phyloP scores from a whole-genome alignment of 2,113 vertebrate species.

The Neoarius graeffei region DNA sequence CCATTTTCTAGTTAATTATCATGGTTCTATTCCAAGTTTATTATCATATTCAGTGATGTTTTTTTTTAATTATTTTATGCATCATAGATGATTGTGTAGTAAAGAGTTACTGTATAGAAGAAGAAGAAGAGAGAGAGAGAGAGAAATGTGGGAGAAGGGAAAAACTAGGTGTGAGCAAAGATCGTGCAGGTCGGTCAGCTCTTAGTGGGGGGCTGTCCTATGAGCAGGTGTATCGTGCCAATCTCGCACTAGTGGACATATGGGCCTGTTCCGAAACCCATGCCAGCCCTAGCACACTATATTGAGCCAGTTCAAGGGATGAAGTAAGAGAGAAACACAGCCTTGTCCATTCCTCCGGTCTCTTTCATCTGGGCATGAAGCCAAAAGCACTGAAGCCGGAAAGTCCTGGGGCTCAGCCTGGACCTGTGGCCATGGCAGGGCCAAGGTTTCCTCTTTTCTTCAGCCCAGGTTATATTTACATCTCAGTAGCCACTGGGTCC shows the following conservation, averaged over 20 bases:
- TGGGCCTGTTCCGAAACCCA: constrained; percentile 55
- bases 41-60: not conserved
- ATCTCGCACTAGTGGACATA: constrained; percentile 57
- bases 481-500: constrained; percentile 42
- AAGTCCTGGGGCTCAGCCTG: constrained; percentile 50
- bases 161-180: constrained; percentile 16
- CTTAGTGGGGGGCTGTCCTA: constrained; percentile 46
- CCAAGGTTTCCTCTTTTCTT: constrained; percentile 54
- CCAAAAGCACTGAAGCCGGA: constrained; percentile 50
- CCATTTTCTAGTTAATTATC: not conserved
- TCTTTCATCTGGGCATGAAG: constrained; percentile 40
- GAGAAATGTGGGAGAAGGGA: not conserved
- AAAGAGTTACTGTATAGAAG: not conserved
- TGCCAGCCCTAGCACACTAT: constrained; percentile 54
- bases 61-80: not conserved
- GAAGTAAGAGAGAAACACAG: constrained; percentile 29
- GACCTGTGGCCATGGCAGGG: constrained; percentile 55
- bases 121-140: not conserved
- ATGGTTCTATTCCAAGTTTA: not conserved
- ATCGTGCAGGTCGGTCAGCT: constrained; percentile 39
- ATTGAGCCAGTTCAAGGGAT: constrained; percentile 49
- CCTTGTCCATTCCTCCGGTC: constrained; percentile 40
- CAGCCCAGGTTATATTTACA: constrained; percentile 57
- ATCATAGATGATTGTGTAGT: not conserved
- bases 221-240: constrained; percentile 58